phyloP scores from a whole-genome alignment of 2,888 invertebrate species.

The Cephus spinipes region DNA sequence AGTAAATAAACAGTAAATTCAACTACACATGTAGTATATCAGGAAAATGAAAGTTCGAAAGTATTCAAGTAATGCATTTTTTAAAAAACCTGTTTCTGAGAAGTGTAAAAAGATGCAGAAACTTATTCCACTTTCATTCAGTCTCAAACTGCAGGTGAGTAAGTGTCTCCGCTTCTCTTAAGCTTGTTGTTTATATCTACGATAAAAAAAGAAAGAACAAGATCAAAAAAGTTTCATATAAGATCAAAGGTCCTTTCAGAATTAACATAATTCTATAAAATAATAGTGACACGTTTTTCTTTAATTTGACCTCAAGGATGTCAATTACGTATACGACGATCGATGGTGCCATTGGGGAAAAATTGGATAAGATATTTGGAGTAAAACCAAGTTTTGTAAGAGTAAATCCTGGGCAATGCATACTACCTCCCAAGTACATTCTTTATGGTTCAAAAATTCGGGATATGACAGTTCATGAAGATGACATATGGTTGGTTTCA shows the following conservation, averaged over 20 bases:
- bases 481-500: constrained; percentile 88
- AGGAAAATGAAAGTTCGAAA: constrained; percentile 34
- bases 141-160: constrained; percentile 12
- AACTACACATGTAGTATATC: not conserved
- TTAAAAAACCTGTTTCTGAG: constrained; percentile 16
- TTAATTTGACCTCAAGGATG: constrained; percentile 5
- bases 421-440: constrained; percentile 78
- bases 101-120: constrained; percentile 20
- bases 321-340: constrained; percentile 71
- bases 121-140: constrained; percentile 29
- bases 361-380: constrained; percentile 77
- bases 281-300: not conserved
- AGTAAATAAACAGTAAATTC: not conserved
- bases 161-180: constrained; percentile 20
- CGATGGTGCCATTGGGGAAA: constrained; percentile 71
- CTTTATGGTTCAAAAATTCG: constrained; percentile 78
- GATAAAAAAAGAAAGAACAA: not conserved
- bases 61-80: constrained; percentile 18
- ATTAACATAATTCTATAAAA: not conserved
- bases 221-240: not conserved
- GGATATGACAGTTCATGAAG: constrained; percentile 77
- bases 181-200: not conserved
- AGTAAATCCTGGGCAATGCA: constrained; percentile 78
- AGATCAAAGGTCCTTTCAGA: not conserved
- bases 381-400: constrained; percentile 78